A percentile compares a stretch with the other conserved stretches of the same genome.
Conservation (phyloP, 2,113 vertebrate genomes). For the Lagenorhynchus albirostris region DNA sequence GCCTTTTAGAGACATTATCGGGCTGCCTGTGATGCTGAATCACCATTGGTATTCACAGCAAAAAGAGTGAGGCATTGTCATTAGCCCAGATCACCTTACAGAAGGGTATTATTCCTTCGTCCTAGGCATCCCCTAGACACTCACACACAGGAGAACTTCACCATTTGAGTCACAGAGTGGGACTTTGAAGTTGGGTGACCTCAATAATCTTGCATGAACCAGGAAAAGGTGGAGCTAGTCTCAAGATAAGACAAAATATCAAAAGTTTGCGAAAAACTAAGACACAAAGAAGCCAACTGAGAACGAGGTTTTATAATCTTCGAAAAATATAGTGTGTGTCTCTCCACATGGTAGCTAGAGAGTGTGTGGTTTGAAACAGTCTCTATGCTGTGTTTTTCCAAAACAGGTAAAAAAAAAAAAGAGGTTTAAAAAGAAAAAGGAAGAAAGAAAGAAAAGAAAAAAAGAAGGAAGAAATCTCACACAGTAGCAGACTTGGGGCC, state of each 20-base stretch:
- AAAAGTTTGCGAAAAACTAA: conserved; percentile 61
- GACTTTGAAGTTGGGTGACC: conserved; percentile 54
- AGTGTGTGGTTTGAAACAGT: conserved; percentile 27
- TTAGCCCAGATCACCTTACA: conserved; percentile 66
- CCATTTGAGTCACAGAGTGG: conserved; percentile 6
- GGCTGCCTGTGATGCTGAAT: conserved; percentile 68
- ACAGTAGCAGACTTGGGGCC: background rate
- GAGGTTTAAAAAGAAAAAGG: background rate
- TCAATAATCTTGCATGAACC: conserved; percentile 46
- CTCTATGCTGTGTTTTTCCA: background rate
- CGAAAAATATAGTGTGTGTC: conserved; percentile 45
- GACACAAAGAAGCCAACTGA: conserved; percentile 47
- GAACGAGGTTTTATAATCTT: conserved; percentile 42
- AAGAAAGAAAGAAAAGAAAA: background rate
- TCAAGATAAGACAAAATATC: conserved; percentile 52
- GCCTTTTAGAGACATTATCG: conserved; percentile 78
- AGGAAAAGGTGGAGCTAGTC: conserved; percentile 55
- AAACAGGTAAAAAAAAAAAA: background rate
- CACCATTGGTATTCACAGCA: conserved; percentile 62
- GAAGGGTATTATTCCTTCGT: conserved; percentile 48
- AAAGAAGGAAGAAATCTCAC: background rate
- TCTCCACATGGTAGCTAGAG: background rate
- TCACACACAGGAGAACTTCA: conserved; percentile 16
- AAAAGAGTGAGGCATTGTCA: conserved; percentile 66
- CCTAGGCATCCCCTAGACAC: conserved; percentile 23